Evolutionary conservation across 2,797 vertebrate species (phyloP), one percentile per base, ranked within the genome.

Genomic region (Esox masquinongy): DNA sequence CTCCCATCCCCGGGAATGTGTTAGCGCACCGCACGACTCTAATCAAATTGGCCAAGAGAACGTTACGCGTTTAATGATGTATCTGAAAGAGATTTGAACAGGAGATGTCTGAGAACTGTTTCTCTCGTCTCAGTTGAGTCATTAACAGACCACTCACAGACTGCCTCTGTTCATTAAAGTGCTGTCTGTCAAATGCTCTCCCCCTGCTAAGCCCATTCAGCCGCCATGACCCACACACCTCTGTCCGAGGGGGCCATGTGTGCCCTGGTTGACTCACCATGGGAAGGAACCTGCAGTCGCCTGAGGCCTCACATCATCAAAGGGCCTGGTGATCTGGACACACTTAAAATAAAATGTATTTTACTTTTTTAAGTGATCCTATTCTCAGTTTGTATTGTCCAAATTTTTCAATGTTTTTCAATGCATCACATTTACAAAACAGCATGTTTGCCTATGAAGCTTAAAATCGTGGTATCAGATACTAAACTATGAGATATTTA

Each of bases 121-220:
- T 80, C 29, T 72, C 74, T 68, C 82, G 31, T 82, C 81, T 76
- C 22, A 77, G 77, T 56, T 69, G 53, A 83, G 77, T 80, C 86
- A 90, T 90, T 79, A 88, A 72, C 82, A 70, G 82, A 79, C 82
- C 74, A 47, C 72, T 80, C 9, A 4, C 75, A 24, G 77, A 31
- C 67, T 56, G 76, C 87, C 81, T 82, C 74, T 77, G 77, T 83
- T 88, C 83, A 79, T 89, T 74, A 82, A 79, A 84, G 78, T 78
- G 70, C 53, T 59, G 72, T 74, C 80, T 84, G 85, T 83, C 79
- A 73, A 83, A 82, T 77, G 70, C 76, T 49, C 83, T 71, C 77
- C 70, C 80, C 84, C 82, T 50, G 61, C 85, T 86, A 84, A 76
- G 80, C 34, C 80, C 82, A 84, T 84, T 88, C 81, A 83, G 83